Percentiles rank a stretch among this genome's conserved stretches.
phyloP scores from a whole-genome alignment of 2,113 vertebrate species.

The Chauna torquata region DNA sequence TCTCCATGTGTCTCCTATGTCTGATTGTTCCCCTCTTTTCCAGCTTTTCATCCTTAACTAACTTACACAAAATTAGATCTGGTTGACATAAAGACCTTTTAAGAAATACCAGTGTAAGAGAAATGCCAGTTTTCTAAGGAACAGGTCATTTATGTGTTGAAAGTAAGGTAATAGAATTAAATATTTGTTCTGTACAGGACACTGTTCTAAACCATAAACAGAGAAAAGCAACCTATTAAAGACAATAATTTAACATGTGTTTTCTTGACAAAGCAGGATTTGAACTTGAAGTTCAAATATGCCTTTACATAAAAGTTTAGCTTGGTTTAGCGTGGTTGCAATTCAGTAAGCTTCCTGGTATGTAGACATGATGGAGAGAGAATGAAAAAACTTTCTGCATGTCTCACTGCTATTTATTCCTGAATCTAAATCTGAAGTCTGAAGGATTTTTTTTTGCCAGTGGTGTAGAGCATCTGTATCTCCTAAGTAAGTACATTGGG shows the following conservation, averaged over 20 bases:
- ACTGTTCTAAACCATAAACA: background rate
- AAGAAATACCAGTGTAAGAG: background rate
- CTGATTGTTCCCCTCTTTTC: background rate
- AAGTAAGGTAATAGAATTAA: background rate
- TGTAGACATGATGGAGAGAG: background rate
- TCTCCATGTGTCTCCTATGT: background rate
- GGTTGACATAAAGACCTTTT: background rate
- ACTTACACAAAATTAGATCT: background rate
- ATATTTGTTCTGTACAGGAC: background rate
- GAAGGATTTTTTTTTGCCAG: background rate
- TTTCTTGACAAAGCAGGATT: background rate
- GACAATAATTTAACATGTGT: background rate
- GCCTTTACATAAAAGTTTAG: background rate
- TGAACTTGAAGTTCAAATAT: background rate
- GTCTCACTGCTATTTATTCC: background rate
- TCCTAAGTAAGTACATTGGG: background rate
- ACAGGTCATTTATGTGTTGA: background rate
- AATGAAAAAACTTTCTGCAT: background rate
- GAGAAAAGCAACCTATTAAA: background rate
- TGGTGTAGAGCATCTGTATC: background rate
- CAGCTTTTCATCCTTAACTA: background rate
- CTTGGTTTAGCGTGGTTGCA: background rate
- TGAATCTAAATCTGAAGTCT: background rate
- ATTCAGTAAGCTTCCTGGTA: background rate
- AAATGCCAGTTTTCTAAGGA: background rate